Conservation (phyloP, 2,888 invertebrate species). For the Hoplodrina blanda region DNA sequence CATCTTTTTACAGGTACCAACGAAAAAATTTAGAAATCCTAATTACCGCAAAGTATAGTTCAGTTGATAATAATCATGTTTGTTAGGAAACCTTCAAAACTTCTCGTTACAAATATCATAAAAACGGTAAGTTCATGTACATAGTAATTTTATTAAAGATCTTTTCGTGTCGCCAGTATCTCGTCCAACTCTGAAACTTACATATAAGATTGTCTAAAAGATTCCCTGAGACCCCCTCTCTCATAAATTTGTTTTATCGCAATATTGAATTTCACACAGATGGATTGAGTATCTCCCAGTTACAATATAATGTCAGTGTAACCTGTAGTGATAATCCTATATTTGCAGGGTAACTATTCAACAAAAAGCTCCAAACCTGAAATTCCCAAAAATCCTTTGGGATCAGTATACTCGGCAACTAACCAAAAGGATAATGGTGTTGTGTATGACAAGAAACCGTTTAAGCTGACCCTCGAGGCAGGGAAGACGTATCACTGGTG, state of each 20-base stretch:
- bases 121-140: constrained; percentile 50
- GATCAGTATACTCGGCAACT: constrained; percentile 91
- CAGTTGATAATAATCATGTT: constrained; percentile 56
- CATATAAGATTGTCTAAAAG: too few species aligned
- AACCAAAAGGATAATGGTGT: constrained; percentile 93
- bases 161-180: not conserved
- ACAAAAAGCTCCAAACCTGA: constrained; percentile 86
- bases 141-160: not conserved
- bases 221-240: too few species aligned
- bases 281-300: not conserved
- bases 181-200: not conserved
- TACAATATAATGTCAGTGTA: not conserved
- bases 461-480: constrained; percentile 93
- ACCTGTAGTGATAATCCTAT: not conserved
- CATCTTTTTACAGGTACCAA: not conserved
- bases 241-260: not conserved
- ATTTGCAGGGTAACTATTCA: constrained; percentile 77
- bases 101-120: constrained; percentile 33
- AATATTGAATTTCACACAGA: not conserved
- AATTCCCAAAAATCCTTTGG: constrained; percentile 93
- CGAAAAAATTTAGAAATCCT: not conserved
- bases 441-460: constrained; percentile 97
- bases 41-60: not conserved
- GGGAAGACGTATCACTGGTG: constrained; percentile 97
- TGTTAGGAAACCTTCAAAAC: constrained; percentile 42